These are phyloP conservation scores for Hemibagrus wyckioides DNA, from an alignment of 2,113 vertebrate species.

Conservation along the genomic window DNA sequence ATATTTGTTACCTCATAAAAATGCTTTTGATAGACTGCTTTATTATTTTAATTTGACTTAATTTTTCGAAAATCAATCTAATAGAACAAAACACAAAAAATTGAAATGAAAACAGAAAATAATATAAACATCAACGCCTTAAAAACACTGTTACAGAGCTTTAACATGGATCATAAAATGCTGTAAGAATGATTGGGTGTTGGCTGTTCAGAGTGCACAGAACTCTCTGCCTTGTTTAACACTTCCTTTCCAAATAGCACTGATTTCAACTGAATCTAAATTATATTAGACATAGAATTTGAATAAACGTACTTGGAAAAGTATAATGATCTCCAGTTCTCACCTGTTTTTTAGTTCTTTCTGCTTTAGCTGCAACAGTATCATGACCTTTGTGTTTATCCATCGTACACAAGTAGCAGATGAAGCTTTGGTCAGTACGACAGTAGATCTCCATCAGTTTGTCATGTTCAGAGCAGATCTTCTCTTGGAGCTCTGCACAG, in stretches of 20 bases:
- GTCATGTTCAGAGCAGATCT: background rate
- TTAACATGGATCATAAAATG: background rate
- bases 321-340: background rate
- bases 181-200: background rate
- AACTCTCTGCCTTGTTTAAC: background rate
- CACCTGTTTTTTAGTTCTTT: background rate
- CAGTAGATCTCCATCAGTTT: background rate
- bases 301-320: background rate
- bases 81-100: background rate
- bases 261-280: background rate
- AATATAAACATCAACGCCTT: background rate
- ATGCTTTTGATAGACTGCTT: too few species aligned
- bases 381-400: background rate
- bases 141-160: background rate
- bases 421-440: constrained; percentile 1
- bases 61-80: too few species aligned
- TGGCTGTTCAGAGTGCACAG: background rate
- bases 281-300: background rate
- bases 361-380: background rate
- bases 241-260: background rate
- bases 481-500: background rate
- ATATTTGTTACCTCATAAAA: too few species aligned
- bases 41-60: too few species aligned
- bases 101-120: background rate
- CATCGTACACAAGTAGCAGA: background rate